Evolutionary conservation across 2,797 vertebrate genomes (phyloP), one percentile per base, ranked within the genome.

Genomic region (Iguana delicatissima): DNA sequence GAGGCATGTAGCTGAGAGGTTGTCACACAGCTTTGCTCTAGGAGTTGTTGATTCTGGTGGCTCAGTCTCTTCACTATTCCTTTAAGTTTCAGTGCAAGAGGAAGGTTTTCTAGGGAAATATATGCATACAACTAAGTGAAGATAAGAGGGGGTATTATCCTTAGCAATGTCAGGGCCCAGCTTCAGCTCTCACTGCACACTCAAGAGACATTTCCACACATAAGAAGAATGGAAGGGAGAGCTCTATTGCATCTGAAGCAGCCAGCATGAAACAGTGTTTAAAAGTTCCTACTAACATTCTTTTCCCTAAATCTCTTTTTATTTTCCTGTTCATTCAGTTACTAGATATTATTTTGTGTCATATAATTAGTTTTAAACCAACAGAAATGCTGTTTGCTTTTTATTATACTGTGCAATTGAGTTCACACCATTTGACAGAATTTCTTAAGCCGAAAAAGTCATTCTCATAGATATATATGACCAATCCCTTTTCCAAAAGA

Each of bases 1-100:
- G 26, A 85, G 62, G 42, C 81, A 86, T 92, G 6, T 67, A 1
- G 32, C 29, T 92, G 82, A 67, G 57, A 86, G 1, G 88, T n/a
- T 87, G 24, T 80, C 84, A n/a, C n/a, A 8, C 84, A 10, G 1
- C 4, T 52, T 85, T 85, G 50, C 24, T 57, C n/a, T 52, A 62
- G 84, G 64, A 0, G 1, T 10, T 85, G 82, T 84, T 84, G 4
- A 90, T 88, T 84, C 55, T 92, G 85, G 73, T 24, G 2, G 18
- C 29, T 82, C 38, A 2, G 52, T 24, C 79, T 73, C 79, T 88
- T 91, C 24, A 72, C 57, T 82, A 26, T 42, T 85, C 35, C 35
- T 79, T 80, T 14, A 35, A 38, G 5, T 85, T 46, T 86, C 29
- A 52, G 38, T 86, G 57, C 26, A 35, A 81, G 18, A 62, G 38